Conservation (phyloP, 2,888 invertebrate species). For the Mesochorus sp. region DNA sequence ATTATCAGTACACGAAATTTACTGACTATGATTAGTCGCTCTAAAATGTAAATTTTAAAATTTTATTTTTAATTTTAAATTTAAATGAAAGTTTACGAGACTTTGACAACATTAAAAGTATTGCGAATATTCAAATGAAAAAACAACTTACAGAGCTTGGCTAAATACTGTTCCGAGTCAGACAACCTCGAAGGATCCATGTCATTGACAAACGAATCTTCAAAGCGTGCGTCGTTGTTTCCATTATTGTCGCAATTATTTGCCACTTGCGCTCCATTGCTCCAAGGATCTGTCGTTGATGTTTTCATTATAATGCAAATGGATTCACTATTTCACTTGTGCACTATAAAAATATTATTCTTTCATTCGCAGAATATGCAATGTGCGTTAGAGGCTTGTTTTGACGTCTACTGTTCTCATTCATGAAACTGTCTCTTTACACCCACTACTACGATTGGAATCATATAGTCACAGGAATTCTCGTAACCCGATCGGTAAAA, state of each 20-base stretch:
- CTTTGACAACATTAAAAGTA: neutral
- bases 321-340: conserved; percentile 4
- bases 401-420: conserved; percentile 19
- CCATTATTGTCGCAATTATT: conserved; percentile 31
- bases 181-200: conserved; percentile 79
- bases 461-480: conserved; percentile 9
- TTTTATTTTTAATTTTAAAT: too few species aligned
- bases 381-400: conserved; percentile 22
- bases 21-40: too few species aligned
- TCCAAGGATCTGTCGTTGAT: conserved; percentile 74
- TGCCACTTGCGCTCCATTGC: conserved; percentile 30
- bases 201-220: conserved; percentile 73
- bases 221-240: conserved; percentile 66
- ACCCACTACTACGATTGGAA: neutral
- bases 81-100: too few species aligned
- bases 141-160: conserved; percentile 85
- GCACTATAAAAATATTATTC: conserved; percentile 4
- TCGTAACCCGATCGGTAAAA: conserved; percentile 9
- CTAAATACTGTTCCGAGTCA: conserved; percentile 87
- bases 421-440: neutral
- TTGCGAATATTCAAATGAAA: neutral
- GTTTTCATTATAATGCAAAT: conserved; percentile 78
- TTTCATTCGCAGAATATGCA: conserved; percentile 6
- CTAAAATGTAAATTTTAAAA: too few species aligned
- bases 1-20: too few species aligned